phyloP scores from a whole-genome alignment of 2,113 vertebrate genomes.

The Brachyistius frenatus region DNA sequence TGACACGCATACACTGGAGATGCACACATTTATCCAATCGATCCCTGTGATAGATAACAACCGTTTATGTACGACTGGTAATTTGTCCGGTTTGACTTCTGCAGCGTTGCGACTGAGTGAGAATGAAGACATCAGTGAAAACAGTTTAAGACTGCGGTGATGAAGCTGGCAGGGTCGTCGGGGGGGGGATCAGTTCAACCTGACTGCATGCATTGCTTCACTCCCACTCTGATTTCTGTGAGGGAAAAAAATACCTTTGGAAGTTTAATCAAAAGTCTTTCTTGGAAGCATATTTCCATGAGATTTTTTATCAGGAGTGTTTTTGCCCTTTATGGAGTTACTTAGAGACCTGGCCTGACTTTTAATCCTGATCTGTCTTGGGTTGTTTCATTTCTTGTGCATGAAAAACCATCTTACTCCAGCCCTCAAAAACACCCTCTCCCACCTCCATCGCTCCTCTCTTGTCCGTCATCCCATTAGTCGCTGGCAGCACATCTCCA shows the following conservation, averaged over 20 bases:
- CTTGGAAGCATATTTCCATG: conserved; percentile 47
- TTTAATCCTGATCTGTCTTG: conserved; percentile 45
- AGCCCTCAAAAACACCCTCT: conserved; percentile 16
- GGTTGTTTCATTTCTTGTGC: conserved; percentile 52
- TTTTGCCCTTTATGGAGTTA: conserved; percentile 66
- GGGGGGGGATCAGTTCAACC: conserved; percentile 40
- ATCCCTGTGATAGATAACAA: conserved; percentile 44
- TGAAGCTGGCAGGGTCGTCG: conserved; percentile 19
- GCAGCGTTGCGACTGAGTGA: conserved; percentile 35
- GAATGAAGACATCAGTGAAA: conserved; percentile 39
- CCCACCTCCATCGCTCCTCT: conserved; percentile 24
- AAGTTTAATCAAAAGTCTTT: conserved; percentile 51
- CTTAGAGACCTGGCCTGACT: conserved; percentile 46
- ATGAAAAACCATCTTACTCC: conserved; percentile 18
- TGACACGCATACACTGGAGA: neutral
- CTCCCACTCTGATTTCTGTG: conserved; percentile 35
- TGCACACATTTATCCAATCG: conserved; percentile 29
- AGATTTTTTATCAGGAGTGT: conserved; percentile 55
- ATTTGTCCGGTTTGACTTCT: conserved; percentile 60
- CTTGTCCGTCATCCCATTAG: conserved; percentile 61
- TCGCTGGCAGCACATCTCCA: conserved; percentile 41
- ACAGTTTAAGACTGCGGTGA: conserved; percentile 35
- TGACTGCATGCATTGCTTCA: conserved; percentile 28
- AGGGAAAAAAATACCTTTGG: conserved; percentile 28
- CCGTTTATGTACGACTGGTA: conserved; percentile 42